A percentile compares a stretch with the other conserved stretches of the same genome.
phyloP scores from a whole-genome alignment of 2,113 vertebrate species.

The Microtus pennsylvanicus region DNA sequence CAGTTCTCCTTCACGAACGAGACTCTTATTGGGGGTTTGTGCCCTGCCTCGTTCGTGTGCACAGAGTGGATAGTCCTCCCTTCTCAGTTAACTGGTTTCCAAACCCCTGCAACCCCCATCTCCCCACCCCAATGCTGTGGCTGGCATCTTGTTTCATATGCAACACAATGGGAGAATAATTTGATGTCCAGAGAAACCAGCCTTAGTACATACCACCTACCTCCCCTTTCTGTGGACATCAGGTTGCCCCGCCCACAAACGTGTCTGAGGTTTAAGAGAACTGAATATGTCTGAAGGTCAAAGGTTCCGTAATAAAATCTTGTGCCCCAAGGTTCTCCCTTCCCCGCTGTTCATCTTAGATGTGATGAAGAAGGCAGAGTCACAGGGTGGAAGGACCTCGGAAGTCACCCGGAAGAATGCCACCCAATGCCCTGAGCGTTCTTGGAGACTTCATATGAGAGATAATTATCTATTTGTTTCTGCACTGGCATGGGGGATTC shows the following conservation, averaged over 20 bases:
- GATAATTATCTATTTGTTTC: background rate
- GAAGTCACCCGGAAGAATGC: background rate
- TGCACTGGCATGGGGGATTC: background rate
- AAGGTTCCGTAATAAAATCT: rapidly evolving
- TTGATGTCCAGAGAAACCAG: background rate
- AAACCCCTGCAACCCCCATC: background rate
- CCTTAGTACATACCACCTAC: no score
- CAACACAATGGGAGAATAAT: background rate
- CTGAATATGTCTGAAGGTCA: background rate
- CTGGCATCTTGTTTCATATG: background rate
- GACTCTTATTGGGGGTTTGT: background rate
- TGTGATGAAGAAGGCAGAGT: background rate
- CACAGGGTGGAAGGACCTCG: no score
- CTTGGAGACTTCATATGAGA: background rate
- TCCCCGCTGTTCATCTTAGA: background rate
- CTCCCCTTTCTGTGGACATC: background rate
- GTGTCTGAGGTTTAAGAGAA: background rate
- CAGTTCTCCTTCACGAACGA: background rate
- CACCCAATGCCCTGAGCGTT: background rate
- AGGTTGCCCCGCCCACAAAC: no score
- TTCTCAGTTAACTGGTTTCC: background rate
- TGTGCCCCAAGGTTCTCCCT: background rate
- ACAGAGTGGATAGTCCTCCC: background rate
- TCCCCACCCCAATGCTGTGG: background rate
- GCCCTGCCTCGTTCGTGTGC: background rate